Percentiles rank a stretch among this genome's conserved stretches.
These are phyloP conservation scores for Arnoldichthys spilopterus DNA, from an alignment of 2,797 vertebrate genomes.

Conservation along the genomic window DNA sequence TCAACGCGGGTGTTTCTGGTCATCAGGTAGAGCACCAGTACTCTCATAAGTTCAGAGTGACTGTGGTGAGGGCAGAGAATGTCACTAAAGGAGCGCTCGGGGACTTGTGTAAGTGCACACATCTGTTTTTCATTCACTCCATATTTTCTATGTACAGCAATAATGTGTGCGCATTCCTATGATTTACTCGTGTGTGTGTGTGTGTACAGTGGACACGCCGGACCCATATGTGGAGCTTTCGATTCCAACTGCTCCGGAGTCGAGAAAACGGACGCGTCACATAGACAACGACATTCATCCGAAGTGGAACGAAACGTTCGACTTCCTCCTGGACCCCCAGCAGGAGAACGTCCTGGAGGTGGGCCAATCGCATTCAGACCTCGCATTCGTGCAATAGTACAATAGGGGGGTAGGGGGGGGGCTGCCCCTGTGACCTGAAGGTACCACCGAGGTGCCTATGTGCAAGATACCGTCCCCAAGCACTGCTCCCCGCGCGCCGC, in stretches of 20 bases:
- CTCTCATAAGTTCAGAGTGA: constrained; percentile 91
- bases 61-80: constrained; percentile 86
- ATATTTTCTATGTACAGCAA: neutral
- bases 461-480: too few relatives aligned
- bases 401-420: too few relatives aligned
- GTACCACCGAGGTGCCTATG: too few relatives aligned
- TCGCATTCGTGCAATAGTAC: too few relatives aligned
- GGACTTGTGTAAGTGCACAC: constrained; percentile 89
- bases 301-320: constrained; percentile 92
- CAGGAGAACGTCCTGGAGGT: constrained; percentile 93
- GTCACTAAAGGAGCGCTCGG: constrained; percentile 96
- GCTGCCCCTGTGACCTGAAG: too few relatives aligned
- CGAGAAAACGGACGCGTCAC: constrained; percentile 92
- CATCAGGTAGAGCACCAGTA: constrained; percentile 97
- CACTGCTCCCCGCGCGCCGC: too few relatives aligned
- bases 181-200: constrained; percentile 33
- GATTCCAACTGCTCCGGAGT: constrained; percentile 90
- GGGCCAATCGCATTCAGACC: constrained; percentile 39
- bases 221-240: constrained; percentile 97
- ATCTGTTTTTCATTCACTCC: neutral
- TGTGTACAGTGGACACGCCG: constrained; percentile 90
- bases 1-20: constrained; percentile 29
- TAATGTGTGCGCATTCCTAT: constrained; percentile 4
- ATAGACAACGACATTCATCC: constrained; percentile 96
- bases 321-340: constrained; percentile 94